A percentile compares a stretch with the other conserved stretches of the same genome.
phyloP scores from a whole-genome alignment of 2,888 invertebrate genomes.

The Microctonus brassicae region DNA sequence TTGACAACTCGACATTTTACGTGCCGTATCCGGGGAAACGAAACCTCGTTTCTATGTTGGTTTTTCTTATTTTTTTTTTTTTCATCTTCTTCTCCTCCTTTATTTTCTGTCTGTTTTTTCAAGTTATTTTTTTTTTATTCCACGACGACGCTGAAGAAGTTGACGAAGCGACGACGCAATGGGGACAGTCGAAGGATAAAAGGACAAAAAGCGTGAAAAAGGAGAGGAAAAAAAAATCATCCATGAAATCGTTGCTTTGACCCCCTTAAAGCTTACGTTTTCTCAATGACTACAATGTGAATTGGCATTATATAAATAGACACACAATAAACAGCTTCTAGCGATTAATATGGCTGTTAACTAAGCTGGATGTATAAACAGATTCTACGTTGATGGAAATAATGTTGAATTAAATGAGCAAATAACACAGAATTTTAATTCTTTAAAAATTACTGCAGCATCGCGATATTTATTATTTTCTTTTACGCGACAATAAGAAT shows the following conservation, averaged over 20 bases:
- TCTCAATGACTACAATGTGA: constrained; percentile 16
- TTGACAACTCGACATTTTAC: constrained; percentile 21
- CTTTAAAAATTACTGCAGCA: not conserved
- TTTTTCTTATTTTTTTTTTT: constrained; percentile 4
- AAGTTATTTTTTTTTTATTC: constrained; percentile 1
- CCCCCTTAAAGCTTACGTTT: constrained; percentile 7
- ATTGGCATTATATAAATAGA: too few species aligned
- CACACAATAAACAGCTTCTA: constrained; percentile 12
- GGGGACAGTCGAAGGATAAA: not conserved
- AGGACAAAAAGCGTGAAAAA: not conserved
- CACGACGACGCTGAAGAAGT: constrained; percentile 5
- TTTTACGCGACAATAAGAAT: not conserved
- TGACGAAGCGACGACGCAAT: not conserved
- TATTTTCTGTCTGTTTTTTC: not conserved
- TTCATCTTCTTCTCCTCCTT: not conserved
- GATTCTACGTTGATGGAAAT: not conserved
- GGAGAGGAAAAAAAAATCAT: constrained; percentile 18
- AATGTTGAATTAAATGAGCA: not conserved
- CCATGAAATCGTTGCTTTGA: constrained; percentile 5
- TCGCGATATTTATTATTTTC: not conserved
- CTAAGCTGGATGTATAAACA: constrained; percentile 7
- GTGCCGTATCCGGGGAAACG: constrained; percentile 24
- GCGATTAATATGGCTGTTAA: constrained; percentile 19
- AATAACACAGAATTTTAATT: not conserved
- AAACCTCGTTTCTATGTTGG: not conserved